Conservation (phyloP, 2,888 invertebrate genomes). For the Acanthoscelides obtectus region DNA sequence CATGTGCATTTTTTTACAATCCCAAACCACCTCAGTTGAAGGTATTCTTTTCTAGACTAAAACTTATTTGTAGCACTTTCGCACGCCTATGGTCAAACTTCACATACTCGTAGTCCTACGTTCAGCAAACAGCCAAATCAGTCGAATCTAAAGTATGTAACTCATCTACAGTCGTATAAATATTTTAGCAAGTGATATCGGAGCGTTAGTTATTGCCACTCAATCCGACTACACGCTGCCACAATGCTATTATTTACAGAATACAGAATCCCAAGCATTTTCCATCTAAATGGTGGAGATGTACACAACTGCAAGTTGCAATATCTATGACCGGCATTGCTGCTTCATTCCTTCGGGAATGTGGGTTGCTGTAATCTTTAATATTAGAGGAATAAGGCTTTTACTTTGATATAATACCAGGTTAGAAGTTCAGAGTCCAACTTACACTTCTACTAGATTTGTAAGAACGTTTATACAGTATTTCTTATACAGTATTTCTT, state of each 20-base stretch:
- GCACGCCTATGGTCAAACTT: background rate
- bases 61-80: background rate
- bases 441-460: too few species aligned
- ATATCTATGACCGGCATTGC: background rate
- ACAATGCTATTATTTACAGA: constrained; percentile 46
- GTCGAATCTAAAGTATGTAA: constrained; percentile 33
- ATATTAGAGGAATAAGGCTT: background rate
- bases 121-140: constrained; percentile 21
- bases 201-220: constrained; percentile 39
- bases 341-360: background rate
- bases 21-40: too few species aligned
- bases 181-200: constrained; percentile 37
- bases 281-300: constrained; percentile 23
- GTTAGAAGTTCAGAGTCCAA: too few species aligned
- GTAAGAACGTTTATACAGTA: too few species aligned
- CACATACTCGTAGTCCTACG: background rate
- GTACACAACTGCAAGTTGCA: background rate
- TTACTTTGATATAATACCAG: too few species aligned
- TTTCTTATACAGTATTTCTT: too few species aligned
- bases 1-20: too few species aligned
- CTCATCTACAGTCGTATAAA: constrained; percentile 39
- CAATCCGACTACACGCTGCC: constrained; percentile 39
- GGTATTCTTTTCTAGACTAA: too few species aligned
- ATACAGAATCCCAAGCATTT: constrained; percentile 44
- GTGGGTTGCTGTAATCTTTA: background rate